A percentile compares a stretch with the other conserved stretches of the same genome.
Evolutionary conservation across 2,113 vertebrate genomes (phyloP).

Genomic region (Motacilla tschutschensis): DNA sequence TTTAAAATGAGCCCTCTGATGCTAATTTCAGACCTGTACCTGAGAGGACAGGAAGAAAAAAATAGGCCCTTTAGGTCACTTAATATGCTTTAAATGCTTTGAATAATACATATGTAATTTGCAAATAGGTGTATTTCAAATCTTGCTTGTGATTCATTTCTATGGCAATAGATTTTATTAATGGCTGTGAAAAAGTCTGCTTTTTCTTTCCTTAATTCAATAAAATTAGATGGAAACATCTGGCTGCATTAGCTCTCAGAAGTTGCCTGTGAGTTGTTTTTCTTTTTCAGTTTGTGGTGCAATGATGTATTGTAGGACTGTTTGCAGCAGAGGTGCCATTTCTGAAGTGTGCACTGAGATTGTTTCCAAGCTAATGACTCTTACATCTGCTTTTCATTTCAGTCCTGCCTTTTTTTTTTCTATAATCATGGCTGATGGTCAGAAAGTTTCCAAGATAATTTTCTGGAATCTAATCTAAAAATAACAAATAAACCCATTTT

Average conservation of each 20-base stretch:
- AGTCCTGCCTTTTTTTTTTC: not conserved
- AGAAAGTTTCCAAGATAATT: not conserved
- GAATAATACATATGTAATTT: not conserved
- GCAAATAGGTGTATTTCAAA: conserved; percentile 16
- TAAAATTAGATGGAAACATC: conserved; percentile 2
- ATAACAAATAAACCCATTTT: not conserved
- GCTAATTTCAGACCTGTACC: not conserved
- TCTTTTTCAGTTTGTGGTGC: not conserved
- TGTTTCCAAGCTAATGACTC: not conserved
- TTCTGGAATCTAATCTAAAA: not conserved
- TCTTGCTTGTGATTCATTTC: not conserved
- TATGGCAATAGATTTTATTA: conserved; percentile 13
- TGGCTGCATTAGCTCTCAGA: not conserved
- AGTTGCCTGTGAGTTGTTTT: not conserved
- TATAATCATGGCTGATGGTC: not conserved
- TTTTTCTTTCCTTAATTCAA: conserved; percentile 39
- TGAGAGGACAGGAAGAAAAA: not conserved
- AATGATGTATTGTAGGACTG: not conserved
- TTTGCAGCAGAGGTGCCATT: not conserved
- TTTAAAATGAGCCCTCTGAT: not conserved
- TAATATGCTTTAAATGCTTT: not conserved
- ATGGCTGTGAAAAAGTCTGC: not conserved
- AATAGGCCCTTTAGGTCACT: not conserved
- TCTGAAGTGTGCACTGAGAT: not conserved
- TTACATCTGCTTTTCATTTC: not conserved